Base-by-base conservation (phyloP, 2,797 vertebrate species). In the Chelon auratus region DNA sequence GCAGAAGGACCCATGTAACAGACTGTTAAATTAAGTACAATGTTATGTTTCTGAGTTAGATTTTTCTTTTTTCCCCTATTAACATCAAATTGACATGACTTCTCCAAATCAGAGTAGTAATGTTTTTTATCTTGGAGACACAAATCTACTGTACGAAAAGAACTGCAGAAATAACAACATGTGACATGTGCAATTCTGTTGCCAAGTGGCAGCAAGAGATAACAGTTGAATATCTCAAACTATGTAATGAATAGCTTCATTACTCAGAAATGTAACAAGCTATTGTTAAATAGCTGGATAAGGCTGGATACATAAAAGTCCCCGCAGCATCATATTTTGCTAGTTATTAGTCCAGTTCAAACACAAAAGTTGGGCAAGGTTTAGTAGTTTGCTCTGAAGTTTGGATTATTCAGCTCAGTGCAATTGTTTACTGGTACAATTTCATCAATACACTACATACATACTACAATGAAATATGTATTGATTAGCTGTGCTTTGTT, bases 191-290 rank as follows among this genome's bases (percentile, higher is more conserved):
- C 62, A 83, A 75, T 80, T 85, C 67, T 80, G 51, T 53, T 26
- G 65, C 82, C 80, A 61, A 84, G 86, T 90, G 82, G 65, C 68
- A 76, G 48, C 15, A 14, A 60, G 67, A 83, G 86, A 89, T 90
- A 89, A 84, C 50, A 82, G 77, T 75, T 62, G 72, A 71, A 73
- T 78, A 84, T 78, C 58, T 83, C 39, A 69, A 81, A 82, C 77
- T 70, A 87, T 77, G 30, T 33, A 33, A 33, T 39, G 68, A 85
- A 85, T 77, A 48, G 48, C 71, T 79, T 88, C 62, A 88, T 85
- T 85, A 76, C 65, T 66, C 53, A 64, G 54, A 84, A 77, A 81
- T 77, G 73, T 81, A 87, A 79, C 68, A 37, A 70, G 62, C 37
- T 62, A 40, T 84, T 81, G 66, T 73, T 26, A 26, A 26, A 26